Base-by-base conservation (phyloP, 23 tunicate species). In the Styela plicata region DNA sequence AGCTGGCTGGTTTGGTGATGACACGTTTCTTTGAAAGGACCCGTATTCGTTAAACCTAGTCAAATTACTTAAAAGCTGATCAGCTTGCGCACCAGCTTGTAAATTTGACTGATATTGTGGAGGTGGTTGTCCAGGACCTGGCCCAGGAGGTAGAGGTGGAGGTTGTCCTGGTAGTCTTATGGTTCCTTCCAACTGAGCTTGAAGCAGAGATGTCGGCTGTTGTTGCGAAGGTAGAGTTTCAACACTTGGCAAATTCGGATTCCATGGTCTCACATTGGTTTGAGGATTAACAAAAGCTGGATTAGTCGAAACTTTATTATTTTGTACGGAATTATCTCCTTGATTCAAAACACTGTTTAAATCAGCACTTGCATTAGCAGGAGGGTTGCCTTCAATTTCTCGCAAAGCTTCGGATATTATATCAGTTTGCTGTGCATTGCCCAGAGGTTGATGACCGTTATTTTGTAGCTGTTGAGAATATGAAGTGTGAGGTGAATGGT, bases 61-160 rank as follows among this genome's bases (percentile, higher is more conserved):
- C 44, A 88, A 70, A 36, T 88, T 88, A 34, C 85, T 83, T 27
- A 83, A 75, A 34, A 88, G 34, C 57, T 79, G 88, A 30, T 76
- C 88, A 13, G 57, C 57, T 44, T 44, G 24, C 73, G 83, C 63
- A 31, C 57, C 57, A 44, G 57, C 57, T 13, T 44, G 57, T 5
- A 13, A 7, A 44, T 44, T 31, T 3, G 74, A 31, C 73, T 64
- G 74, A 64, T 70, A 32, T 33, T 80, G 70, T 28, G 17, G 73
- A 5, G 30, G 24, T 24, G 52, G 79, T 10, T 37, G 73, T 19
- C 81, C 63, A 1, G 73, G 74, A 34, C 86, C 80, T 1, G 83
- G 73, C 34, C 83, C 73, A 25, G 76, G 36, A 24, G 85, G 77
- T 75, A 37, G 34, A 7, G 86, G 80, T 10, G 86, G 86, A 67